phyloP scores from a whole-genome alignment of 2,113 vertebrate species.

The Sebastes fasciatus region DNA sequence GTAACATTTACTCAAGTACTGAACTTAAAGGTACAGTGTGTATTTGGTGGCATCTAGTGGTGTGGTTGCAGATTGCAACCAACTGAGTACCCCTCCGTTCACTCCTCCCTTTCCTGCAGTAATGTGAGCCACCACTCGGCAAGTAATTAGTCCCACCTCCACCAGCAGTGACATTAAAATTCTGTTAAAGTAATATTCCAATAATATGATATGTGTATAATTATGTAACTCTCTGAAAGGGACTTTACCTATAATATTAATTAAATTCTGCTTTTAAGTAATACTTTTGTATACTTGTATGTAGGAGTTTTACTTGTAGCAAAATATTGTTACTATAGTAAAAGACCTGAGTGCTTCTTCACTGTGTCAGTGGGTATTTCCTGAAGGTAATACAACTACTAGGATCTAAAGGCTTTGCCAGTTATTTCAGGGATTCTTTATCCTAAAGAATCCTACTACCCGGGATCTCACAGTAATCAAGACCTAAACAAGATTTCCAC shows the following conservation, averaged over 20 bases:
- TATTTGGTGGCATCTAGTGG: too few species aligned
- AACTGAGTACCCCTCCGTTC: too few species aligned
- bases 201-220: not conserved
- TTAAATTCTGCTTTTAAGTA: not conserved
- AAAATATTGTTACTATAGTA: not conserved
- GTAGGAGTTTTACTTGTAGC: not conserved
- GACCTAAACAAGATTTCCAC: slow-evolving; percentile 66
- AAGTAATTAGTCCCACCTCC: not conserved
- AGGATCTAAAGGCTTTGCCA: slow-evolving; percentile 25
- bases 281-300: not conserved
- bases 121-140: too few species aligned
- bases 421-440: slow-evolving; percentile 57
- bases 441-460: slow-evolving; percentile 50
- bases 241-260: too few species aligned
- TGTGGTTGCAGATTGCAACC: too few species aligned
- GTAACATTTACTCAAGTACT: not conserved
- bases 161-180: not conserved
- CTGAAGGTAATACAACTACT: not conserved
- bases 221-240: not conserved
- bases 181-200: not conserved
- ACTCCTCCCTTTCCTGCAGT: too few species aligned
- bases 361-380: not conserved
- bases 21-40: too few species aligned
- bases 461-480: slow-evolving; percentile 51
- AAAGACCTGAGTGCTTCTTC: not conserved